Base-by-base conservation (phyloP, 2,797 vertebrate species). In the Ceryle rudis region DNA sequence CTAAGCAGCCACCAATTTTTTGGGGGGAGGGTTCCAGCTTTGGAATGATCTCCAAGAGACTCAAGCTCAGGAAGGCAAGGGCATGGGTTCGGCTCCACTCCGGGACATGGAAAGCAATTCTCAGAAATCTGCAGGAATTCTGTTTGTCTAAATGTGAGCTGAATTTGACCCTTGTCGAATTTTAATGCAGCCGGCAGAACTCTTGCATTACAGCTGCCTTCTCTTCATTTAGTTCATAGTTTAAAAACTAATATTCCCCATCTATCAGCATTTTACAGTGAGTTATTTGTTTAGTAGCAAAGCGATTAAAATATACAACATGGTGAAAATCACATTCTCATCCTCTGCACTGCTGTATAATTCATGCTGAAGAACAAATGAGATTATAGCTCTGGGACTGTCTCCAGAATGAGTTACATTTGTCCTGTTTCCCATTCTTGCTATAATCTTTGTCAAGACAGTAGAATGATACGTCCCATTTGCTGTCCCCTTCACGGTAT, bases 271-370 rank as follows among this genome's bases (percentile, higher is more conserved):
- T 96, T 96, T 97, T 87, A 94, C 5, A 62, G 74, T 93, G 73
- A 97, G 70, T 97, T 97, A 97, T 96, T 97, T 97, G 93, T 95
- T 96, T 86, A 93, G 96, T 87, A 89, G 89, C 93, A 95, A 93
- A 97, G 89, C 95, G 95, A 98, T 98, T 97, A 97, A 98, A 97
- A 92, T 96, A 94, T 44, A 94, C 80, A 74, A 77, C 75, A 52
- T 86, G 72, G 91, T 73, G 82, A 97, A 97, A 97, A 97, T 96
- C 95, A 85, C 91, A 94, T 91, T 95, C 91, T 90, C 64, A 39
- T 97, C 90, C 95, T 96, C 90, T 81, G 64, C 81, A 67, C 61
- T 93, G 85, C 96, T 93, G 58, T 91, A 80, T 84, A 93, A 97
- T 58, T 80, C 79, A 95, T 61, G 22, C 74, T 90, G 90, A 96